These are phyloP conservation scores for Pterois miles DNA, from an alignment of 2,797 vertebrate genomes.

Conservation along the genomic window DNA sequence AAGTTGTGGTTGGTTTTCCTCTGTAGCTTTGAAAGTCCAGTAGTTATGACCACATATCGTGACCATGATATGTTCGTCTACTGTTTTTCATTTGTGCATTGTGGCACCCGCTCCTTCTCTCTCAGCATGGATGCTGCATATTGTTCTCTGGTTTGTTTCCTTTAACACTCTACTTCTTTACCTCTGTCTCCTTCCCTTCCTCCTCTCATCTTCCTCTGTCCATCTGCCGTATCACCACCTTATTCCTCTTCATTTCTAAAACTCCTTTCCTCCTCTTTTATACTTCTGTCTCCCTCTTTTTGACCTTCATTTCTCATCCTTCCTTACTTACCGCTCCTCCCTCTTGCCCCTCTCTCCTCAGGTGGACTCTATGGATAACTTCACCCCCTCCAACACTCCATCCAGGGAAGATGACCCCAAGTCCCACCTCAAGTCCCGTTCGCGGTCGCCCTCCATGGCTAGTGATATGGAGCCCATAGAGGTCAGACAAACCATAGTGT, in stretches of 20 bases:
- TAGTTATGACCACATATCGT: not conserved
- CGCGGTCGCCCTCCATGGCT: constrained; percentile 90
- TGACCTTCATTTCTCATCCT: not conserved
- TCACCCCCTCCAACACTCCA: constrained; percentile 90
- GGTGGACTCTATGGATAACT: constrained; percentile 93
- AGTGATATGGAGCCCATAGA: constrained; percentile 92
- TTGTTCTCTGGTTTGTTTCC: not conserved
- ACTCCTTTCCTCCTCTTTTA: not conserved
- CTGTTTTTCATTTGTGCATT: constrained; percentile 1
- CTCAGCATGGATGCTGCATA: constrained; percentile 42
- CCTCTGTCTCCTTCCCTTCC: not conserved
- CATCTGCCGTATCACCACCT: not conserved
- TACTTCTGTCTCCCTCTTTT: not conserved
- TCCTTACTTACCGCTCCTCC: constrained; percentile 1
- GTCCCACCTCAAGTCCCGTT: constrained; percentile 88
- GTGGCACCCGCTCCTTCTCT: not conserved
- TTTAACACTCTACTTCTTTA: not conserved
- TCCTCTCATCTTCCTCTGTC: not conserved
- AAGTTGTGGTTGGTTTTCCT: constrained; percentile 16
- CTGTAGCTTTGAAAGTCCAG: constrained; percentile 1
- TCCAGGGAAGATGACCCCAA: constrained; percentile 89
- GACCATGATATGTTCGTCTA: constrained; percentile 4
- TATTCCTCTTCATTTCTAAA: not conserved
- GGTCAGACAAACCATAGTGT: constrained; percentile 72
- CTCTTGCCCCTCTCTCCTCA: constrained; percentile 57